Base-by-base conservation (phyloP, 2,888 invertebrate species). In the Drosophila mettleri region DNA sequence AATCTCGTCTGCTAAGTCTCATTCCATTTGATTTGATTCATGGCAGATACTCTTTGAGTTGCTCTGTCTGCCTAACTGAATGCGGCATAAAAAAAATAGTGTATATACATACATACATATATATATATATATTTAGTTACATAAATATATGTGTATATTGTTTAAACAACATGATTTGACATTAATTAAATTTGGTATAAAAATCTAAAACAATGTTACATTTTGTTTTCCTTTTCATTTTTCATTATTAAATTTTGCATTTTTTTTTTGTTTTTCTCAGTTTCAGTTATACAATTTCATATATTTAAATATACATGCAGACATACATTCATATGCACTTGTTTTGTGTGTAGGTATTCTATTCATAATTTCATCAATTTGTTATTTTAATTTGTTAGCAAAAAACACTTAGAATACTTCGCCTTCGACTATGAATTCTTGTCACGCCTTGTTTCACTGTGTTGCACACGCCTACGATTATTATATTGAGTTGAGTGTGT, bases 121-220 rank as follows among this genome's bases (percentile, higher is more conserved):
- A 33, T 51, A 61, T 36, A 57, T 39, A 43, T 43, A 43, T 24
- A 24, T 46, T 10, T 31, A 14, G 18, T 46, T 51, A 33, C 45
- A 51, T 65, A 51, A 55, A 73, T 69, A 43, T 64, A 66, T 74
- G 41, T 66, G 41, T 66, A 67, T 43, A 59, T 39, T 72, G 54
- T 57, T 69, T 67, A 64, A 80, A 77, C 68, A 71, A 80, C 65
- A 64, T 63, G 80, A 60, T 69, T 69, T 79, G 73, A 84, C 84
- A 72, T 66, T 69, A 73, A 80, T 78, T 82, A 68, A 80, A 76
- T 84, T 89, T 87, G 78, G 89, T 84, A 89, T 89, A 85, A 89
- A 84, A 89, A 89, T 87, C 88, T 87, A 84, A 85, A 89, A 85
- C 87, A 82, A 80, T 82, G 69, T 80, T 76, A 59, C 75, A 74